Conservation (phyloP, 2,797 vertebrate genomes). For the Brachyrhaphis roseni region DNA sequence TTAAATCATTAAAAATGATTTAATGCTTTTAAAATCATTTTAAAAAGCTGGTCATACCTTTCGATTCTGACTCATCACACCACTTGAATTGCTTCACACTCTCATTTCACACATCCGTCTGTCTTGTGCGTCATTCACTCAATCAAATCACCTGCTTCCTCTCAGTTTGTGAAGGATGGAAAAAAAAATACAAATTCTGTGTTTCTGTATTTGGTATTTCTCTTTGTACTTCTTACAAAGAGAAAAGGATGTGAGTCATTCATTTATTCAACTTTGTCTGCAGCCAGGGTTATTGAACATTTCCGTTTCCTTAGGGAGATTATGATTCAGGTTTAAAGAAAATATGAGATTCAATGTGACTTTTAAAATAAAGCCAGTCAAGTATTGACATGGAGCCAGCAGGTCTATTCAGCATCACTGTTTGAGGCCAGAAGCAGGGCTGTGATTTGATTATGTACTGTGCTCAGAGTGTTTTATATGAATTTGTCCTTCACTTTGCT, state of each 20-base stretch:
- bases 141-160: conserved; percentile 8
- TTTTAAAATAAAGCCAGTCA: background rate
- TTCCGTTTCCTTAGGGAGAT: background rate
- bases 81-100: conserved; percentile 10
- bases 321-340: background rate
- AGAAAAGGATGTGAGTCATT: conserved; percentile 23
- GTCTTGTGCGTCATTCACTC: conserved; percentile 4
- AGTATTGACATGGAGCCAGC: background rate
- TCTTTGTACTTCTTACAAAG: background rate
- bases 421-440: background rate
- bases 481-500: background rate
- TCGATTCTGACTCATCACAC: conserved; percentile 27
- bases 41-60: background rate
- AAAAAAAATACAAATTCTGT: background rate
- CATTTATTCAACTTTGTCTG: conserved; percentile 2
- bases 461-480: background rate
- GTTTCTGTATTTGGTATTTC: too few relatives aligned
- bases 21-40: too few relatives aligned
- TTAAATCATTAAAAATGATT: too few relatives aligned
- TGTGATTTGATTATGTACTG: background rate
- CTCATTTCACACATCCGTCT: background rate
- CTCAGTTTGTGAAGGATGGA: background rate
- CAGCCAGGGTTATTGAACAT: background rate
- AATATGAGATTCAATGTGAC: background rate
- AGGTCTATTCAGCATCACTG: background rate